Conservation (phyloP, 23 tunicate species). For the Diplosoma virens region DNA sequence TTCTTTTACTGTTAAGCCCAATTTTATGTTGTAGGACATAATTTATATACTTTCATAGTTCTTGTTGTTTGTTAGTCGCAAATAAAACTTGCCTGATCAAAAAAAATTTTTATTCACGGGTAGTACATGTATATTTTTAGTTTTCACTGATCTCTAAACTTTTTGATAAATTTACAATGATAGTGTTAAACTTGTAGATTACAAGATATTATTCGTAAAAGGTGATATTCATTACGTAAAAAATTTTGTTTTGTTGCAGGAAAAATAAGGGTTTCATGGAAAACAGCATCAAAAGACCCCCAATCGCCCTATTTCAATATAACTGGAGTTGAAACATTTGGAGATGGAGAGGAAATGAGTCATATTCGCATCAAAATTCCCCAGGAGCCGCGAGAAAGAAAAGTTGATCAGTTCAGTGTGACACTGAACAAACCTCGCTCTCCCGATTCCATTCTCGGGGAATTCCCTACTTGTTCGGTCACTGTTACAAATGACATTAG, state of each 20-base stretch:
- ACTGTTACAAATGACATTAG: conserved; percentile 78
- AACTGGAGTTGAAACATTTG: conserved; percentile 85
- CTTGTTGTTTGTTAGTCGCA: no score
- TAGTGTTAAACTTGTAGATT: no score
- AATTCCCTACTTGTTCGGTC: conserved; percentile 43
- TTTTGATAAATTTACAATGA: no score
- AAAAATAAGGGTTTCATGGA: conserved; percentile 89
- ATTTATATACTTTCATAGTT: no score
- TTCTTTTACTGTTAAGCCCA: no score
- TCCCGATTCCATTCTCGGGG: conserved; percentile 61
- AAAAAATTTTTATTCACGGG: no score
- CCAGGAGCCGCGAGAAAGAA: conserved; percentile 52
- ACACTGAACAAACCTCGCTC: conserved; percentile 50
- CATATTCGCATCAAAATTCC: conserved; percentile 70
- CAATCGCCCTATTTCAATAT: conserved; percentile 50
- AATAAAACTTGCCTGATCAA: no score
- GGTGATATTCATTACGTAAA: no score
- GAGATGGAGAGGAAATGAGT: conserved; percentile 71
- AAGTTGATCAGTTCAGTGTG: conserved; percentile 49
- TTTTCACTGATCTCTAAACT: no score
- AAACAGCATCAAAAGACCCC: conserved; percentile 20
- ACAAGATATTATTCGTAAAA: no score
- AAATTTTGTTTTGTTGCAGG: conserved; percentile 47
- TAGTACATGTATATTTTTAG: no score
- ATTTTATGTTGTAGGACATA: no score